These are phyloP conservation scores for Nymphalis io DNA, from an alignment of 1,140 invertebrate species.

Conservation along the genomic window DNA sequence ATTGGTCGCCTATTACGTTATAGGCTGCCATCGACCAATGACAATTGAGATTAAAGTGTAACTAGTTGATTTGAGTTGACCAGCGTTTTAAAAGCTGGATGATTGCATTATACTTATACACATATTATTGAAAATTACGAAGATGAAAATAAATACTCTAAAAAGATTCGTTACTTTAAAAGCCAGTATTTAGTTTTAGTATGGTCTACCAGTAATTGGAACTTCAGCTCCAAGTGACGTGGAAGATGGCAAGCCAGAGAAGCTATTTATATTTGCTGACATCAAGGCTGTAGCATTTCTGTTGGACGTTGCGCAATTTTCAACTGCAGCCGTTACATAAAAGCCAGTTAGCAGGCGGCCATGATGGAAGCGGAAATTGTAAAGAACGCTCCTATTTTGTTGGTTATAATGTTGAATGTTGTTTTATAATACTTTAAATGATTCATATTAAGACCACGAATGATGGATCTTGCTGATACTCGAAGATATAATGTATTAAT, in stretches of 20 bases:
- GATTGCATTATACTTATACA: no score
- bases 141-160: no score
- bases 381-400: not conserved
- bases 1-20: no score
- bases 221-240: not conserved
- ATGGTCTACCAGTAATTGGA: not conserved
- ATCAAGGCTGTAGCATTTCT: conserved; percentile 6
- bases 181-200: no score
- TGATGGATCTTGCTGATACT: not conserved
- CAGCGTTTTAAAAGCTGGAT: no score
- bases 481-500: no score
- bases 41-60: no score
- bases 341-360: conserved; percentile 5
- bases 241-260: not conserved
- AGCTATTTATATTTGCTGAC: not conserved
- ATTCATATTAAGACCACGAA: not conserved
- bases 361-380: conserved; percentile 6
- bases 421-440: not conserved
- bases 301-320: conserved; percentile 16
- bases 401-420: not conserved
- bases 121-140: no score
- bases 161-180: no score
- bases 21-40: no score
- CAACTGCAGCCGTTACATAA: conserved; percentile 12
- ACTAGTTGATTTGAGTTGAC: no score